Evolutionary conservation across 1,140 invertebrate genomes (phyloP), one percentile per base, ranked within the genome.

Genomic region (Lamellibrachia luymesi): DNA sequence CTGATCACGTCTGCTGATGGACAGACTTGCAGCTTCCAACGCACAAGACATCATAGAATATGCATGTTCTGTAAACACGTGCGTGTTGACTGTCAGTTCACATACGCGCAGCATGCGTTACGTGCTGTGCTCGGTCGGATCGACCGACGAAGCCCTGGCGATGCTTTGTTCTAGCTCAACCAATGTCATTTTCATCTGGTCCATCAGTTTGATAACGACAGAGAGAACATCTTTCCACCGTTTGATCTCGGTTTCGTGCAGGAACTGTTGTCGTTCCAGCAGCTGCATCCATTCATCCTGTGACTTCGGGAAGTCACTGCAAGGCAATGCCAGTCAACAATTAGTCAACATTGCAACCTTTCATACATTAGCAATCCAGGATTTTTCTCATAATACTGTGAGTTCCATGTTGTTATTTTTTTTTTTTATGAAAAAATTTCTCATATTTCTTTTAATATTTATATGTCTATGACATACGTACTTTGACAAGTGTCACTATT

Each of bases 261-360:
- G 96, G 52, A 96, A 96, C 96, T 98, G 97, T 96, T 98, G 98
- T 92, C 98, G 97, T 95, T 98, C 97, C 90, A 98, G 96, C 92
- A 98, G 96, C 94, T 97, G 96, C 90, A 98, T 97, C 98, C 98
- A 98, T 95, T 98, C 97, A 95, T 98, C 97, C 95, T 97, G 97
- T 93, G 97, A 97, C 94, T 97, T 97, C 92, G 97, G 97, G 49
- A 97, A 96, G 94, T 97, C 96, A 93, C 97, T 97, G 93, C 10
- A 92, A 52, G 38, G 22, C 94, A 95, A 93, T 94, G 91, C 50
- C 91, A 94, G 7, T 38, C 51, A 91, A 50, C 91, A 91, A 13
- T 38, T 38, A 38, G 38, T 38, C 38, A 38, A 38, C 38, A 38
- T 38, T 1, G 38, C 38, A 38, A 38, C 38, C 38, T 38, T 38